A percentile compares a stretch with the other conserved stretches of the same genome.
Conservation (phyloP, 2,113 vertebrate species). For the Notiomystis cincta region DNA sequence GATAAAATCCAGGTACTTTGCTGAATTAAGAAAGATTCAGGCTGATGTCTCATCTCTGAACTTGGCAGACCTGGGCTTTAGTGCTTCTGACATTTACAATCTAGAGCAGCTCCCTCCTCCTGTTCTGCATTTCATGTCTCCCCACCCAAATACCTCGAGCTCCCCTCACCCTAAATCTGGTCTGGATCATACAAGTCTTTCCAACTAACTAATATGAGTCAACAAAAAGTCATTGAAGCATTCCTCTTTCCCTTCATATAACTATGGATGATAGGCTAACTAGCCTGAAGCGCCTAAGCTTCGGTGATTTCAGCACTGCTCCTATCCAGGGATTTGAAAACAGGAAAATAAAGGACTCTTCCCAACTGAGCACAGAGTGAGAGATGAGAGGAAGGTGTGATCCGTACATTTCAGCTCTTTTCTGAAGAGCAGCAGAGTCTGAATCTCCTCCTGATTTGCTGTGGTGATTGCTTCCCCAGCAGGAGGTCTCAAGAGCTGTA, state of each 20-base stretch:
- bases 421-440: neutral
- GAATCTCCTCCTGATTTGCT: neutral
- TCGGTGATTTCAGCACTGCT: neutral
- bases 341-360: neutral
- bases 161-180: neutral
- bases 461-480: neutral
- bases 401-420: neutral
- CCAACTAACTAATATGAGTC: neutral
- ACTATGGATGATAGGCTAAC: neutral
- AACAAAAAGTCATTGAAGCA: neutral
- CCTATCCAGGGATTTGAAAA: neutral
- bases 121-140: neutral
- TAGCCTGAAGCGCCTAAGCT: neutral
- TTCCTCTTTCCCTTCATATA: neutral
- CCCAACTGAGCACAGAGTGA: neutral
- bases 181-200: neutral
- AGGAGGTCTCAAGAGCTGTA: neutral
- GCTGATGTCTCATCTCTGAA: neutral
- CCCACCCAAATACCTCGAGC: fast-evolving
- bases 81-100: neutral
- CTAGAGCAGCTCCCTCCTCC: fast-evolving
- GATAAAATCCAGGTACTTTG: neutral
- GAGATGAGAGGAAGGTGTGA: neutral
- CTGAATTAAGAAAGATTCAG: neutral
- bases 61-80: neutral